A percentile compares a stretch with the other conserved stretches of the same genome.
Evolutionary conservation across 2,113 vertebrate genomes (phyloP).

Genomic region (Sylvia atricapilla): DNA sequence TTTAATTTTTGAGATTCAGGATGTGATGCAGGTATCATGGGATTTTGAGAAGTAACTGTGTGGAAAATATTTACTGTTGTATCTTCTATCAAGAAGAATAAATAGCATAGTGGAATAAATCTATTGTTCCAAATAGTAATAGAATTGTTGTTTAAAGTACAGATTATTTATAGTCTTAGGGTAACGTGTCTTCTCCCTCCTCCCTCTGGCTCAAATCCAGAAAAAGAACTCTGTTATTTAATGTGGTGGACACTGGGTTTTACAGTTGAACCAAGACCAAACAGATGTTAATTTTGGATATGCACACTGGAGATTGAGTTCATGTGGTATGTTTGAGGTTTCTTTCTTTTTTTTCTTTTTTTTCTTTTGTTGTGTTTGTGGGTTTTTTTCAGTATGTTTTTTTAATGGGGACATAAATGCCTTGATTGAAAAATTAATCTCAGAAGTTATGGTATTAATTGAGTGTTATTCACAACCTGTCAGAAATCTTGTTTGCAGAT

Average conservation of each 20-base stretch:
- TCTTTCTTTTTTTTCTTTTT: background rate
- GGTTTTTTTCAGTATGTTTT: background rate
- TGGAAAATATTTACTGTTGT: background rate
- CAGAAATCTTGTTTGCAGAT: conserved; percentile 63
- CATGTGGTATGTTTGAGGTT: background rate
- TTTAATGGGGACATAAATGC: background rate
- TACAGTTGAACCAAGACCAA: conserved; percentile 15
- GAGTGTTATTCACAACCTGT: conserved; percentile 59
- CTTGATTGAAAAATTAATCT: conserved; percentile 36
- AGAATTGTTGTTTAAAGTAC: background rate
- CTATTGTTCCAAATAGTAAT: background rate
- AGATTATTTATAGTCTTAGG: background rate
- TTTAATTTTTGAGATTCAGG: background rate
- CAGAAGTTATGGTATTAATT: conserved; percentile 45
- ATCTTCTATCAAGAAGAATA: background rate
- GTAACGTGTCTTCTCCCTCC: background rate
- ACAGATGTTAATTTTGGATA: conserved; percentile 43
- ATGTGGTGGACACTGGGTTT: background rate
- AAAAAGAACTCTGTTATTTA: background rate
- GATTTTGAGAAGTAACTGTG: background rate
- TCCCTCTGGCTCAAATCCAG: background rate
- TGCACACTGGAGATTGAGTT: background rate
- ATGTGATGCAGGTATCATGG: background rate
- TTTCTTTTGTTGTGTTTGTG: background rate
- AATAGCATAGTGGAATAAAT: background rate